Conservation (phyloP, 2,888 invertebrate species). For the Sepiola atlantica region DNA sequence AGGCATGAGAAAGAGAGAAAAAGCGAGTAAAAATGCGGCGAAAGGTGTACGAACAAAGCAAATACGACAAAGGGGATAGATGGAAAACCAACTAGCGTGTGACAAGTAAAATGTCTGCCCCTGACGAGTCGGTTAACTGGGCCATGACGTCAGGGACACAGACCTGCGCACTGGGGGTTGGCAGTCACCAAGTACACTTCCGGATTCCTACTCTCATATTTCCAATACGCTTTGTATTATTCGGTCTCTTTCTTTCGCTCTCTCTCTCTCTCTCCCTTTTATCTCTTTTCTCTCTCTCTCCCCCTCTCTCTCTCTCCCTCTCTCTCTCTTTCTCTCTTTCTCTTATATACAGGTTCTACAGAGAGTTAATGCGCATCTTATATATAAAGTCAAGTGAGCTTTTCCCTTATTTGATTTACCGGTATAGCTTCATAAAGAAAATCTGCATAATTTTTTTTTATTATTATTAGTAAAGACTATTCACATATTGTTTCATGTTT, state of each 20-base stretch:
- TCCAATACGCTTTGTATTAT: background rate
- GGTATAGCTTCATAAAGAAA: too few species aligned
- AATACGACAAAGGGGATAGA: background rate
- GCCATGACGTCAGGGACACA: constrained; percentile 6
- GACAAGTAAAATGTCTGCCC: background rate
- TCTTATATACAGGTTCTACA: too few species aligned
- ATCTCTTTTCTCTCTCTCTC: too few species aligned
- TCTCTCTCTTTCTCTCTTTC: too few species aligned
- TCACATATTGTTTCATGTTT: too few species aligned
- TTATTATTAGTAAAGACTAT: too few species aligned
- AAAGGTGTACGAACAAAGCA: background rate
- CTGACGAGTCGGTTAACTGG: constrained; percentile 6
- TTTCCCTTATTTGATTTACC: too few species aligned
- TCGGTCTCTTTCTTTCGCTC: background rate
- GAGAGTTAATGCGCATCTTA: too few species aligned
- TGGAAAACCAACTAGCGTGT: background rate
- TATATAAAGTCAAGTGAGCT: too few species aligned
- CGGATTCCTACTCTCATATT: constrained; percentile 38
- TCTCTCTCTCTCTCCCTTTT: too few species aligned
- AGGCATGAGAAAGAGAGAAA: background rate
- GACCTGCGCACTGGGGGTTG: constrained; percentile 18
- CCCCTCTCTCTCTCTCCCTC: too few species aligned
- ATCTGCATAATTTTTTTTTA: too few species aligned
- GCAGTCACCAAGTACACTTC: constrained; percentile 44
- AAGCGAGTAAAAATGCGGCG: background rate